phyloP scores from a whole-genome alignment of 2,797 vertebrate species.

The Danio jaintianensis region DNA sequence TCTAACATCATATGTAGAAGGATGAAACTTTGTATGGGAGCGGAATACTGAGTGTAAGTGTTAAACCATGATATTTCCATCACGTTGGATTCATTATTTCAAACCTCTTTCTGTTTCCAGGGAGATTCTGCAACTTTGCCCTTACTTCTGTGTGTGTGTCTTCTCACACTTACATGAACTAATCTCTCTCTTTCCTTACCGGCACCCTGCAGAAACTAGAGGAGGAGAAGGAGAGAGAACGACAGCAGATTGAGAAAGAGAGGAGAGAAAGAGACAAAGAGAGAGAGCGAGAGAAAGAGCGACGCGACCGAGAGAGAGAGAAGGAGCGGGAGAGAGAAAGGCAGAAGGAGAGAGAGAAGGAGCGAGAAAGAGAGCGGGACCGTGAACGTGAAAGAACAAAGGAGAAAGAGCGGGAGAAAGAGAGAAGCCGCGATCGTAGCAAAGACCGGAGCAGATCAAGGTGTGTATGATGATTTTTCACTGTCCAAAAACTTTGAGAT shows the following conservation, averaged over 20 bases:
- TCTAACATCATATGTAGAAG: conserved; percentile 50
- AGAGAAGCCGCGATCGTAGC: conserved; percentile 77
- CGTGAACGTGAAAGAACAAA: conserved; percentile 77
- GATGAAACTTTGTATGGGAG: conserved; percentile 11
- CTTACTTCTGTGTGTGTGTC: conserved; percentile 47
- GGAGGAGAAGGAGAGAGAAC: conserved; percentile 88
- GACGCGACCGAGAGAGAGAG: conserved; percentile 71
- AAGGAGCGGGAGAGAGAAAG: conserved; percentile 73
- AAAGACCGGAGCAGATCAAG: conserved; percentile 87
- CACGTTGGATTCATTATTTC: conserved; percentile 18
- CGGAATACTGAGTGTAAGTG: conserved; percentile 66
- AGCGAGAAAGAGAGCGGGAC: conserved; percentile 78
- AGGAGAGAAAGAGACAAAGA: conserved; percentile 84
- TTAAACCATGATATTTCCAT: conserved; percentile 42
- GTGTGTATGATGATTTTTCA: conserved; percentile 67
- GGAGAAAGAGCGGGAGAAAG: conserved; percentile 59
- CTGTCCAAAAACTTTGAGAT: background rate
- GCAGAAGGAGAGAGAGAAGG: conserved; percentile 76
- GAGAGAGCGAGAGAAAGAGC: conserved; percentile 83
- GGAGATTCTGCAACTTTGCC: conserved; percentile 36
- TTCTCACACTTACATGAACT: conserved; percentile 46
- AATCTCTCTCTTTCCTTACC: conserved; percentile 66
- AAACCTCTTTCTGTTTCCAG: conserved; percentile 20
- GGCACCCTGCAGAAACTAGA: conserved; percentile 94
- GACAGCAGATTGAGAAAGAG: conserved; percentile 85